Evolutionary conservation across 2,888 invertebrate genomes (phyloP), one percentile per base, ranked within the genome.

Genomic region (Apodemia hepburni): DNA sequence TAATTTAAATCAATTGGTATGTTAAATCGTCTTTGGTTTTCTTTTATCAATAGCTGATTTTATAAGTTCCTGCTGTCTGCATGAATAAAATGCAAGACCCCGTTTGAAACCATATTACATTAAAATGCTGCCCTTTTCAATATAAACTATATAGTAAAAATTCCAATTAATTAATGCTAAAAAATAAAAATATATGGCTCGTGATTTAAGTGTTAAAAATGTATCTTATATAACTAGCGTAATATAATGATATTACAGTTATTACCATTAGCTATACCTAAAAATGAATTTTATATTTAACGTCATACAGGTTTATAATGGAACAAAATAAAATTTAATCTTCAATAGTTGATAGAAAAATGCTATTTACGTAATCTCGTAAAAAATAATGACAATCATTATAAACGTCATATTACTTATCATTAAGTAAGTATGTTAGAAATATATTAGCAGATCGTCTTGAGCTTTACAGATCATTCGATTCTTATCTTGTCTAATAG

Each of bases 251-350:
- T 51, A 18, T 17, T 18, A 3, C 17, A 11, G 51, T 51, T 51
- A 22, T 51, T 51, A 51, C 51, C 51, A 51, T 12, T 27, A 54
- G 3, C 22, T 22, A 12, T 54, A 22, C 15, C 27, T 54, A 54
- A 27, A 22, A 54, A 54, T 12, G 6, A 42, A 42, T 15, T 15
- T 42, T 38, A 38, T 51, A 18, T 17, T 51, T 9, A 4, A 54
- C 54, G 27, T 54, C 54, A 54, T 54, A 54, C 54, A 54, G 54
- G 27, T 54, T 54, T 54, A 54, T 54, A 54, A 54, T 54, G 54
- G 54, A 54, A 54, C 54, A 54, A 54, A 54, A 54, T 54, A 54
- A 54, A 54, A 12, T 42, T 27, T 54, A 54, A 22, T 54, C 54
- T 22, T 54, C 54, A 54, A 49, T 54, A 54, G 54, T 54, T 54